Percentiles rank a stretch among this genome's conserved stretches.
These are phyloP conservation scores for Illadopsis cleaveri DNA, from an alignment of 2,113 vertebrate genomes.

Conservation along the genomic window DNA sequence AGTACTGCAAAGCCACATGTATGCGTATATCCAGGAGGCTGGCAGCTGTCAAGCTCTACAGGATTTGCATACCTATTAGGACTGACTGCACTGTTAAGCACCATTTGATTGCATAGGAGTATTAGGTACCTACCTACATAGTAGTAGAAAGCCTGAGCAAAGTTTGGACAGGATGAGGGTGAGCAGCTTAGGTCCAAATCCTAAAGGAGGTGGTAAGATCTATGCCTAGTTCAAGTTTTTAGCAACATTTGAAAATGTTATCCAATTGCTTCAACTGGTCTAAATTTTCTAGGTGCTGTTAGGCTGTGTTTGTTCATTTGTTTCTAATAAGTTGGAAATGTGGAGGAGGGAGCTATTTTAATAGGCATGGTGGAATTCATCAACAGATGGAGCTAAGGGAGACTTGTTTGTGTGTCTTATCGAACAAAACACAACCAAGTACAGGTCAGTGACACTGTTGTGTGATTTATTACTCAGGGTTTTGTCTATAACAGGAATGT, in stretches of 20 bases:
- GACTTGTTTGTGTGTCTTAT: background rate
- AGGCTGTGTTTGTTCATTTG: background rate
- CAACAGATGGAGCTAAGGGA: background rate
- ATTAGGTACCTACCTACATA: background rate
- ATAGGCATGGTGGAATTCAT: background rate
- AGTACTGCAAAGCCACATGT: background rate
- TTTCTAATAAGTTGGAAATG: background rate
- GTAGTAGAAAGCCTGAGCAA: background rate
- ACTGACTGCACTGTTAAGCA: background rate
- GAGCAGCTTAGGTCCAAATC: background rate
- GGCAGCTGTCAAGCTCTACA: background rate
- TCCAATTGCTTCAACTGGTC: background rate
- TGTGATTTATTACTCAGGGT: background rate
- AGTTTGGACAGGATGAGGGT: background rate
- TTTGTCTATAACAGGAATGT: background rate
- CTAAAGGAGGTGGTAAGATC: background rate
- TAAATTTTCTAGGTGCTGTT: background rate
- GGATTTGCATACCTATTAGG: background rate
- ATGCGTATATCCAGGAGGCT: background rate
- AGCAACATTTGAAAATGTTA: background rate
- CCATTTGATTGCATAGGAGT: background rate
- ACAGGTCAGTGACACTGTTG: background rate
- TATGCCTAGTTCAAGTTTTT: background rate
- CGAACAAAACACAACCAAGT: background rate
- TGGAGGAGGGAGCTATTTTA: background rate